Evolutionary conservation across 2,797 vertebrate species (phyloP).

Genomic region (Nasua narica): DNA sequence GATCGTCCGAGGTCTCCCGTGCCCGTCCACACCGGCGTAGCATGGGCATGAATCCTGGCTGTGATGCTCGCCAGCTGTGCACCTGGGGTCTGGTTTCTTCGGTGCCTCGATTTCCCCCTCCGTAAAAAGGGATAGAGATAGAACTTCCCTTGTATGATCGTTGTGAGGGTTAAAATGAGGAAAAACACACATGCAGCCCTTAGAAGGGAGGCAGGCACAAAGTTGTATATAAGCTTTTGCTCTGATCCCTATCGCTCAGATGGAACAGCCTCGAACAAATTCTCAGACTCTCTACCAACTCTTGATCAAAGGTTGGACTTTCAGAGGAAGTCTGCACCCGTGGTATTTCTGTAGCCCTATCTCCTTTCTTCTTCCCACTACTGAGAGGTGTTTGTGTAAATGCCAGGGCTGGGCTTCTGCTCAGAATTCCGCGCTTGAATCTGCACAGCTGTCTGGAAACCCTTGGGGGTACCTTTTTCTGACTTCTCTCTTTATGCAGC

Average conservation of each 20-base stretch:
- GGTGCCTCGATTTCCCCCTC: not conserved
- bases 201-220: not conserved
- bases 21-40: accelerated
- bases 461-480: conserved; percentile 18
- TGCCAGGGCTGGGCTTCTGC: not conserved
- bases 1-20: not conserved
- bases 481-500: not conserved
- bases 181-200: not conserved
- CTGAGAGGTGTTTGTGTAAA: not conserved
- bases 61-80: not conserved
- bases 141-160: not conserved
- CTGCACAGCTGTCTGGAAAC: not conserved
- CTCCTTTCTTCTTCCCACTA: not conserved
- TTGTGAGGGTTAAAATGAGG: not conserved
- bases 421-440: not conserved
- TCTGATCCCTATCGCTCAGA: not conserved
- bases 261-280: not conserved
- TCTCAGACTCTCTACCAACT: not conserved
- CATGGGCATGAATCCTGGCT: not conserved
- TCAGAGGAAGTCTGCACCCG: not conserved
- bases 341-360: not conserved
- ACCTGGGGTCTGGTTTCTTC: not conserved
- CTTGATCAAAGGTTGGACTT: not conserved
- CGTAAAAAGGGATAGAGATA: not conserved
- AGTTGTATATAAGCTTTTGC: not conserved